Base-by-base conservation (phyloP, 2,888 invertebrate genomes). In the Iselma pallidipennis region DNA sequence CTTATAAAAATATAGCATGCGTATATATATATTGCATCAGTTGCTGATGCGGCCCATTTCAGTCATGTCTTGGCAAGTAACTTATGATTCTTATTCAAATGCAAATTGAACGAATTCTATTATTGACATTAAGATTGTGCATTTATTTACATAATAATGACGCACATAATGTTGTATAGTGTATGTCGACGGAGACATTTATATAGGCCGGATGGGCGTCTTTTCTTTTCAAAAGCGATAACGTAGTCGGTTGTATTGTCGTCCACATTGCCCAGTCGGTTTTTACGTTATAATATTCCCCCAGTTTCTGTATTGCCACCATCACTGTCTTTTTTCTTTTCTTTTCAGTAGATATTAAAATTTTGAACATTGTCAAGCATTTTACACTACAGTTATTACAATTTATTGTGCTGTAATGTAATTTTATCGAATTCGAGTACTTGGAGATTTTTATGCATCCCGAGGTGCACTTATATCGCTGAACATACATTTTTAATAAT, bases 91-190 rank as follows among this genome's bases (percentile, higher is more conserved):
- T 68, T 71, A 74, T 76, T 76, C 74, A 72, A 67, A 77, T 77
- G 76, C 72, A 76, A 76, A 77, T 76, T 71, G 63, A 66, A 68
- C 67, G 71, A 73, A 74, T 74, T 72, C 67, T 74, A 71, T 74
- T 72, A 76, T 76, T 76, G 76, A 76, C 75, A 75, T 77, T 76
- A 75, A 74, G 74, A 76, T 75, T 74, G 71, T 74, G 74, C 75
- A 74, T 76, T 72, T 75, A 76, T 75, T 76, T 74, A 71, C 75
- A 75, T 76, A 76, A 69, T 74, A 75, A 72, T 69, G 65, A 65
- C 63, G 62, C 56, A 60, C 65, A 66, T 66, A 62, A 58, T 65
- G 57, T n/a, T n/a, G n/a, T 66, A 66, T 52, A 57, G 54, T 21
- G 55, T 64, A 66, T 62, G 57, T 58, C 51, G 51, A 1, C 2